A percentile compares a stretch with the other conserved stretches of the same genome.
Conservation (phyloP, 2,797 vertebrate genomes). For the Arremon brunneinucha region DNA sequence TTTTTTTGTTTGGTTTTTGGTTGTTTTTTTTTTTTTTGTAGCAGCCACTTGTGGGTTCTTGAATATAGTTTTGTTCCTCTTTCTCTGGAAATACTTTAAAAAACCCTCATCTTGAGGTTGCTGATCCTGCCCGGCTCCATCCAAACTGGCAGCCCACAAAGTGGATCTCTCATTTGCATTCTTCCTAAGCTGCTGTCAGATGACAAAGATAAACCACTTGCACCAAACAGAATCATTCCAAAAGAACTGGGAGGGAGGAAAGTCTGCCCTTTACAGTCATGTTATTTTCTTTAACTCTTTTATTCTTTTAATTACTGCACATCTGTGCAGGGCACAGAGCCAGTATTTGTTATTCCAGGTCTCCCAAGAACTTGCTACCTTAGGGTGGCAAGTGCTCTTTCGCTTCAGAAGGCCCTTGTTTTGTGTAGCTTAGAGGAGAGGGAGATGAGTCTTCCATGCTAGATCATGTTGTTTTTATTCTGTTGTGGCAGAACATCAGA, state of each 20-base stretch:
- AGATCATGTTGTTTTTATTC: background rate
- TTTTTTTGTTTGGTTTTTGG: background rate
- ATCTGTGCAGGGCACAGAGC: slow-evolving; percentile 24
- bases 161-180: background rate
- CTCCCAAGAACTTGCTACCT: background rate
- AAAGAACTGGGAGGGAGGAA: slow-evolving; percentile 16
- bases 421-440: background rate
- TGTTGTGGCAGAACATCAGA: background rate
- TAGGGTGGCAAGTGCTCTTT: background rate
- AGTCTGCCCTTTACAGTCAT: background rate
- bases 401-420: background rate
- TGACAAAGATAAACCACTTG: slow-evolving; percentile 28
- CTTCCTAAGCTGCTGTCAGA: slow-evolving; percentile 20
- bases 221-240: slow-evolving; percentile 59
- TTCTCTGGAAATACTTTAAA: slow-evolving; percentile 26
- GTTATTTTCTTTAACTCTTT: background rate
- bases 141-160: slow-evolving; percentile 38
- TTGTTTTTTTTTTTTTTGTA: background rate
- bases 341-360: background rate
- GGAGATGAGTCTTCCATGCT: background rate
- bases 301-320: background rate
- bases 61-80: background rate
- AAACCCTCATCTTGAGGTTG: background rate
- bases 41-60: background rate
- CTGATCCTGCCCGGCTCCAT: background rate